Base-by-base conservation (phyloP, 2,888 invertebrate genomes). In the Athrips mouffetella region DNA sequence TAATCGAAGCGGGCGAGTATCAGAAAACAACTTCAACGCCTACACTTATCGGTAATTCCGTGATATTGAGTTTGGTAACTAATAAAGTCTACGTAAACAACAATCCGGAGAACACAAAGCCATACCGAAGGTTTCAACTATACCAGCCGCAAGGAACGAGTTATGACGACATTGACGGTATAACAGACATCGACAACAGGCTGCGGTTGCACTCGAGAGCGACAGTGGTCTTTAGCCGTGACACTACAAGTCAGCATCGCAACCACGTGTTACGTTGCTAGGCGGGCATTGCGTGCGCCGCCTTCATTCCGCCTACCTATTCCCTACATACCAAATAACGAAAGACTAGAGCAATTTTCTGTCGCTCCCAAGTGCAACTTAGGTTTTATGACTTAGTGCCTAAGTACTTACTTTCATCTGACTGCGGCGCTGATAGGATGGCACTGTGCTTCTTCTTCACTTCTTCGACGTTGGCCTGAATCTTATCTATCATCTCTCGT, bases 371-470 rank as follows among this genome's bases (percentile, higher is more conserved):
- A 45, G 47, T 45, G 35, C 39, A 45, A 40, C 29, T 30, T 27
- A 39, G 47, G 44, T 44, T 47, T 47, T 41, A 39, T 15, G 25
- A 15, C 42, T 46, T 42, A 31, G 20, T 21, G 45, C 6, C 23
- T 45, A 46, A 45, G 27, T 55, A 92, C 96, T 95, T 89, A 97
- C 97, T 98, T 91, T 98, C 98, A 91, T 99, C 98, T 82, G 98
- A 97, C 84, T 98, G 97, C 67, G 98, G 98, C 69, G 98, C 98
- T 74, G 98, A 98, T 74, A 99, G 91, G 79, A 99, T 99, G 89
- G 98, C 96, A 90, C 98, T 98, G 90, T 99, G 99, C 92, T 98
- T 98, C 92, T 98, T 98, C 93, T 99, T 99, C 55, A 99, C 99
- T 85, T 99, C 98, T 80, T 99, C 99, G 63, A 99, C 99, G 92